Evolutionary conservation across 2,797 vertebrate species (phyloP).

Genomic region (Sparidentex hasta): DNA sequence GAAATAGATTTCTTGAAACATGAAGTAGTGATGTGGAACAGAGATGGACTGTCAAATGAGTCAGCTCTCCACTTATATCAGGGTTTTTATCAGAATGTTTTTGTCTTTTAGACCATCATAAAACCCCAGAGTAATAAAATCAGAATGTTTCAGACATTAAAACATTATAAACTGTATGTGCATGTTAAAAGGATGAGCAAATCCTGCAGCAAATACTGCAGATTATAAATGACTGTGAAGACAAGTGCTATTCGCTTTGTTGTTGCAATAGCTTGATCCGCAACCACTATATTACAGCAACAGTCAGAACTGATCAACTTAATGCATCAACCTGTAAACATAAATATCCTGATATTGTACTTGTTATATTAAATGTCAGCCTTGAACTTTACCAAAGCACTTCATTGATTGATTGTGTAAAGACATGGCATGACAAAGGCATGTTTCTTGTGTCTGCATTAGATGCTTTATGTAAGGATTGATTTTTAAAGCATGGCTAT

Average conservation of each 20-base stretch:
- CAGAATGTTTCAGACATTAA: not conserved
- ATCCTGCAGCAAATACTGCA: not conserved
- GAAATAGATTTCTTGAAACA: not conserved
- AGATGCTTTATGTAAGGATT: constrained; percentile 14
- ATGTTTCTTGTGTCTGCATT: constrained; percentile 29
- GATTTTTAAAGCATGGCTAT: constrained; percentile 59
- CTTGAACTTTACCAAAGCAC: not conserved
- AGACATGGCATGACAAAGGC: too few species aligned
- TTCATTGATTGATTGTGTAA: not conserved
- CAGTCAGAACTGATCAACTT: not conserved
- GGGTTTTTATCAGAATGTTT: not conserved
- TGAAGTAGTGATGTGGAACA: not conserved
- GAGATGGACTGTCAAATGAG: not conserved
- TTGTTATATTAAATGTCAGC: not conserved
- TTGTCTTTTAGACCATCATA: too few species aligned
- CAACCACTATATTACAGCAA: not conserved
- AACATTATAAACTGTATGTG: not conserved
- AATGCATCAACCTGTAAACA: not conserved
- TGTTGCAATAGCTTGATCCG: not conserved
- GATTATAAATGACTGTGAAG: not conserved
- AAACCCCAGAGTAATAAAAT: not conserved
- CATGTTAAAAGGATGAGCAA: not conserved
- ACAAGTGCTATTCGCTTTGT: not conserved
- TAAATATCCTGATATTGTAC: not conserved
- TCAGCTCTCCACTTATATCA: not conserved